Evolutionary conservation across 2,888 invertebrate genomes (phyloP).

Genomic region (Coremacera marginata): DNA sequence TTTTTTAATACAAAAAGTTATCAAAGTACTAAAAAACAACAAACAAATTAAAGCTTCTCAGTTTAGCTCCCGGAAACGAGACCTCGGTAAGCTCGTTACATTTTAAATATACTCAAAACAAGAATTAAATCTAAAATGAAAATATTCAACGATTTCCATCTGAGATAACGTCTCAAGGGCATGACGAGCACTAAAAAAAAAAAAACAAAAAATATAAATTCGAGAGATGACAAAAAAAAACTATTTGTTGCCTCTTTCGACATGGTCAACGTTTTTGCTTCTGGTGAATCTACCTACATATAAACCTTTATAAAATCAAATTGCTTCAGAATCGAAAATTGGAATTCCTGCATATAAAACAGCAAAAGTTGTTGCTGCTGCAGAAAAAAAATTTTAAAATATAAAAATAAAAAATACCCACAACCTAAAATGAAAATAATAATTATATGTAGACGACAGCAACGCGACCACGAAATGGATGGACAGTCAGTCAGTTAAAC

Average conservation of each 20-base stretch:
- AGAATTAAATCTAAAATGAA: slow-evolving; percentile 16
- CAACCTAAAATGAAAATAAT: slow-evolving; percentile 23
- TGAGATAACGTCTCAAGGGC: slow-evolving; percentile 60
- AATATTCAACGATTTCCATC: slow-evolving; percentile 39
- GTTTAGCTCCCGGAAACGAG: neutral
- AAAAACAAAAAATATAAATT: neutral
- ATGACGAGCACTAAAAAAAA: slow-evolving; percentile 51
- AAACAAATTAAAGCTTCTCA: neutral
- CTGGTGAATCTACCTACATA: neutral
- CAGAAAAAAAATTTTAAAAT: slow-evolving; percentile 55
- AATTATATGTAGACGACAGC: slow-evolving; percentile 14
- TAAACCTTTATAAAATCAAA: slow-evolving; percentile 43
- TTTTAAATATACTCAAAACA: neutral
- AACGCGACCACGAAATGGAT: slow-evolving; percentile 1
- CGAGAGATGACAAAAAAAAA: slow-evolving; percentile 14
- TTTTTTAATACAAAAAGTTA: neutral
- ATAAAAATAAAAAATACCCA: slow-evolving; percentile 17
- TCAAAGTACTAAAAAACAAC: neutral
- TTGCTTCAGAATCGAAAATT: slow-evolving; percentile 62
- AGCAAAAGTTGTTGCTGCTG: slow-evolving; percentile 44
- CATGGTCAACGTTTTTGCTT: slow-evolving; percentile 33
- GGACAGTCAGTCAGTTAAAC: neutral
- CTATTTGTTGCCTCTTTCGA: slow-evolving; percentile 36
- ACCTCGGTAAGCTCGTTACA: neutral
- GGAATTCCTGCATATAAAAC: slow-evolving; percentile 63